These are phyloP conservation scores for Allobates femoralis DNA, from an alignment of 2,797 vertebrate species.

Conservation along the genomic window DNA sequence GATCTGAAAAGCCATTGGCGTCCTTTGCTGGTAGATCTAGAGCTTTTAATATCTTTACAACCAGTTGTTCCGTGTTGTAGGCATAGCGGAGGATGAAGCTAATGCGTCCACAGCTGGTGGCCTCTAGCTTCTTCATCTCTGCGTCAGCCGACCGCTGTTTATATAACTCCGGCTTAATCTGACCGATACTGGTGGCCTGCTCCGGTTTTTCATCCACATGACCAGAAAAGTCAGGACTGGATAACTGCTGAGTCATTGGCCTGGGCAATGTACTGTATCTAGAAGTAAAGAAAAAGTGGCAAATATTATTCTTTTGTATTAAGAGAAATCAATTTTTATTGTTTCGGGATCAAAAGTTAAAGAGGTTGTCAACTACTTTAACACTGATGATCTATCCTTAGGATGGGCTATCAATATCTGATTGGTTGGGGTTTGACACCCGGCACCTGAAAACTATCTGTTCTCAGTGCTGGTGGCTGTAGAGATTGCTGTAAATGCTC, in stretches of 20 bases:
- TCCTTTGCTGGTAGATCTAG: constrained; percentile 91
- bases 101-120: constrained; percentile 83
- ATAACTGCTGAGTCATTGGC: constrained; percentile 90
- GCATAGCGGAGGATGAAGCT: constrained; percentile 91
- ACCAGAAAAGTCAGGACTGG: constrained; percentile 79
- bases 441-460: no score
- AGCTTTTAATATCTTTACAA: constrained; percentile 91
- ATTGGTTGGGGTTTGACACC: no score
- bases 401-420: no score
- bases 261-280: constrained; percentile 81
- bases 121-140: constrained; percentile 64
- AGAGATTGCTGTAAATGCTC: no score
- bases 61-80: constrained; percentile 90
- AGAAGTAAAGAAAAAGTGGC: not conserved
- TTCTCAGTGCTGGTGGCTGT: no score
- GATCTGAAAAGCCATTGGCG: constrained; percentile 91
- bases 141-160: constrained; percentile 77
- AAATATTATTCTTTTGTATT: not conserved
- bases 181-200: constrained; percentile 90
- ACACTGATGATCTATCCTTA: no score
- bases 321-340: no score
- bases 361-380: no score
- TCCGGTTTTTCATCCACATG: constrained; percentile 89
- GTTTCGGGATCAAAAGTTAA: not conserved
- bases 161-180: constrained; percentile 92